Base-by-base conservation (phyloP, 1,140 invertebrate species). In the Bombus fervidus region DNA sequence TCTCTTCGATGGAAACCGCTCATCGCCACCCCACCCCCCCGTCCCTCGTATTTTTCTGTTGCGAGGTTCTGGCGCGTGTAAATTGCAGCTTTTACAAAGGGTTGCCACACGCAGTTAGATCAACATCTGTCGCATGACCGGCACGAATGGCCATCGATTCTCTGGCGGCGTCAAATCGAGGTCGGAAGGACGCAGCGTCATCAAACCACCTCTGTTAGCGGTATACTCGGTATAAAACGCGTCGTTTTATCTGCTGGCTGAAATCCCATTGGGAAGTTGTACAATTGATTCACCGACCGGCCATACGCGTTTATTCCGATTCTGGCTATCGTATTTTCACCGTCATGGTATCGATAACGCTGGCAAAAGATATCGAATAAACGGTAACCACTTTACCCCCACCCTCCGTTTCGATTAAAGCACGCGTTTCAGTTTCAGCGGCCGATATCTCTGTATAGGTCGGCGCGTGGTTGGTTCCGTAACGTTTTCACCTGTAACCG, bases 81-180 rank as follows among this genome's bases (percentile, higher is more conserved):
- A 86, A 90, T 90, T 86, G 64, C 74, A 87, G 86, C 88, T 80
- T 89, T 85, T 80, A 89, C 88, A 89, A 90, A 90, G 88, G 82
- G 68, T 75, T 81, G 72, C 69, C 85, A 68, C 78, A 73, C 82
- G 76, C 86, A 86, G 81, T 87, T 79, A 77, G 89, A 88, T 86
- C 86, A 81, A 90, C 89, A 90, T 90, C 89, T 90, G 89, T 90
- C 89, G 83, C 85, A 72, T 12, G 77, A 12, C 53, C 86, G 74
- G 47, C 62, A 37, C 86, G 69, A 86, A 88, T 57, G 41, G 47
- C 66, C 59, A 82, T 90, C 86, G 86, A 88, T 90, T 86, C 88
- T 64, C 71, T 22, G 80, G 3, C 72, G 62, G 76, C 80, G 73
- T 77, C 22, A 34, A 87, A 90, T 80, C 88, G 89, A 90, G 86